These are phyloP conservation scores for Hippocampus comes DNA, from an alignment of 2,113 vertebrate species.

Conservation along the genomic window DNA sequence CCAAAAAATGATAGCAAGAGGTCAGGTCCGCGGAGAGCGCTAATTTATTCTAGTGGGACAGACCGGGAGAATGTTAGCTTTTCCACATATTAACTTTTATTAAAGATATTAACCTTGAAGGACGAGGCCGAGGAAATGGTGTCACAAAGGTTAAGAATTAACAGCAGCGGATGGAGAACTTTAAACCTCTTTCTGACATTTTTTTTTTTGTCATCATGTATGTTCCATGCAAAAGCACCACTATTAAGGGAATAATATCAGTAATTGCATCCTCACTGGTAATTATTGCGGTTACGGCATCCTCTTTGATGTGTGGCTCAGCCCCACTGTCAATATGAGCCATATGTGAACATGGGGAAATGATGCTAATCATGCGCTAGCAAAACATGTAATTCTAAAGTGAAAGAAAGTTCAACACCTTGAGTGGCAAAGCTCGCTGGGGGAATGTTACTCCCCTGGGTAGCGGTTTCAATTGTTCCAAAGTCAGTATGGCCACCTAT, in stretches of 20 bases:
- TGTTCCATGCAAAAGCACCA: slow-evolving; percentile 59
- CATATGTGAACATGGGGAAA: slow-evolving; percentile 68
- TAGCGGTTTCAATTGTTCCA: slow-evolving; percentile 39
- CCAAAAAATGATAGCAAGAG: slow-evolving; percentile 40
- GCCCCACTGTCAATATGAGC: slow-evolving; percentile 58
- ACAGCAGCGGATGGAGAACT: slow-evolving; percentile 47
- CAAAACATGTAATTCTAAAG: slow-evolving; percentile 53
- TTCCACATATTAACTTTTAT: slow-evolving; percentile 67
- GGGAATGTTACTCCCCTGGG: slow-evolving; percentile 32
- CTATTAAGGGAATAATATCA: slow-evolving; percentile 65
- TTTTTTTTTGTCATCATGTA: slow-evolving; percentile 31
- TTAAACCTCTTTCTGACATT: slow-evolving; percentile 27
- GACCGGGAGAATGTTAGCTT: slow-evolving; percentile 43
- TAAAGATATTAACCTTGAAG: slow-evolving; percentile 68
- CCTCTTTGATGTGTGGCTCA: slow-evolving; percentile 62
- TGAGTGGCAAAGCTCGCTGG: slow-evolving; percentile 33
- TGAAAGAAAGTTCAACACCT: slow-evolving; percentile 68
- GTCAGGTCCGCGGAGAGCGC: slow-evolving; percentile 40
- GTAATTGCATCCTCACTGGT: slow-evolving; percentile 70
- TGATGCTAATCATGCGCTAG: slow-evolving; percentile 67
- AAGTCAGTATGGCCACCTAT: slow-evolving; percentile 46
- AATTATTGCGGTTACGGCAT: slow-evolving; percentile 69
- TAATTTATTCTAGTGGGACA: slow-evolving; percentile 63
- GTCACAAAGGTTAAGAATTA: slow-evolving; percentile 68
- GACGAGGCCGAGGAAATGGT: slow-evolving; percentile 57